Base-by-base conservation (phyloP, 2,888 invertebrate species). In the Listrodromus nycthemerus region DNA sequence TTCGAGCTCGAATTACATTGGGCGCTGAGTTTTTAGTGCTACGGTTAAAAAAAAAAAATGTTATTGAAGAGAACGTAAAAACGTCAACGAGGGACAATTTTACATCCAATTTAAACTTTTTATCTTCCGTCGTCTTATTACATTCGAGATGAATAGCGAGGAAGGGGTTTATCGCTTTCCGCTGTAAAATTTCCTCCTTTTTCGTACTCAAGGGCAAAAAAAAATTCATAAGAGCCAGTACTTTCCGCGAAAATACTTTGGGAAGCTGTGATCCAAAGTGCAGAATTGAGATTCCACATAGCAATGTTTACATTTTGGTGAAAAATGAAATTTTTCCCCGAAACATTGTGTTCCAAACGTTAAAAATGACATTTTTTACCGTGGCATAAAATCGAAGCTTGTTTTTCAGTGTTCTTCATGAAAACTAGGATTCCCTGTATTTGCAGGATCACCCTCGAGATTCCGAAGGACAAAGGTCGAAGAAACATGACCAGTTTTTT, bases 41-140 rank as follows among this genome's bases (percentile, higher is more conserved):
- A n/a, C 21, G 3, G 33, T 33, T 1, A 58, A 65, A 13, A n/a
- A 27, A 37, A 30, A 27, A 10, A 58, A 21, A 48, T 45, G 45
- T 71, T 52, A 85, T 65, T 73, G 55, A 33, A n/a, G 37, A 65
- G 76, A 76, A 77, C 37, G 45, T 45, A 58, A 41, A 37, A 61
- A 66, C 67, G 13, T 10, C 48, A 16, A 7, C 55, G 33, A 24
- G n/a, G 67, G 37, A 69, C 30, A 45, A 33, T 33, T 52, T 45
- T 24, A 33, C 58, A 5, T 58, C 61, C 16, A 27, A 30, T 61
- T 27, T 24, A 66, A 76, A 69, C 41, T 70, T 65, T 69, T 81
- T 24, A 50, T 55, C 45, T 48, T 65, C 19, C 30, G 65, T 30
- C 41, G 76, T 69, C 52, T 70, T 52, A 33, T 81, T 81, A 81